These are phyloP conservation scores for Daphoenositta chrysoptera DNA, from an alignment of 2,113 vertebrate species.

Conservation along the genomic window DNA sequence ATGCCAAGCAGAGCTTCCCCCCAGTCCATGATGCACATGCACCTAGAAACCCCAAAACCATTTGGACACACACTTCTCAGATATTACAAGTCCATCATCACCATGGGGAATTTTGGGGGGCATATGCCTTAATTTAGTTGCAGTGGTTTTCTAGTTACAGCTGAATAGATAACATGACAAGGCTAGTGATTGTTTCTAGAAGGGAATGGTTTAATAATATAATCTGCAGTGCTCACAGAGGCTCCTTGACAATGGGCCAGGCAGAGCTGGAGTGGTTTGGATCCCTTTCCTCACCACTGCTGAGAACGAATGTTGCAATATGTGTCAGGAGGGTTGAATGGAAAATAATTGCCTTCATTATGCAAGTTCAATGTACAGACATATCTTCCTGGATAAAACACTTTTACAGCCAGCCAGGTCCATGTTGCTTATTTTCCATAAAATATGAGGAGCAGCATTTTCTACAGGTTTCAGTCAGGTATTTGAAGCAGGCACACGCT, in stretches of 20 bases:
- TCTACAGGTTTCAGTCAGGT: neutral
- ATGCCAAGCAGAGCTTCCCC: neutral
- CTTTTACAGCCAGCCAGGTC: neutral
- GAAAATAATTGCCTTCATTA: constrained; percentile 34
- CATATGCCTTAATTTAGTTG: neutral
- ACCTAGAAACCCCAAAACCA: neutral
- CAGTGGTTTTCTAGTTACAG: neutral
- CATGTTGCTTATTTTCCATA: neutral
- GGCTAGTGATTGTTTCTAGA: neutral
- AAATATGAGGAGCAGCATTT: neutral
- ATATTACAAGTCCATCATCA: neutral
- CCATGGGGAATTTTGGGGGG: neutral
- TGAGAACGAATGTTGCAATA: neutral
- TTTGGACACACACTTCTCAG: fast-evolving
- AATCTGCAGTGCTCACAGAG: neutral
- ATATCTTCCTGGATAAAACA: constrained; percentile 29
- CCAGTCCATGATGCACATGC: fast-evolving
- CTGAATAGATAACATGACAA: constrained; percentile 30
- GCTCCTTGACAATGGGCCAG: constrained; percentile 37
- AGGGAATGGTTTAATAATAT: neutral
- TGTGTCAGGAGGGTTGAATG: neutral
- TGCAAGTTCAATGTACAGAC: constrained; percentile 2
- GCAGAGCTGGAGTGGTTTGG: constrained; percentile 10
- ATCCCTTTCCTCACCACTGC: neutral
- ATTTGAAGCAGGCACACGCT: neutral